Base-by-base conservation (phyloP, 2,888 invertebrate species). In the Patella pellucida region DNA sequence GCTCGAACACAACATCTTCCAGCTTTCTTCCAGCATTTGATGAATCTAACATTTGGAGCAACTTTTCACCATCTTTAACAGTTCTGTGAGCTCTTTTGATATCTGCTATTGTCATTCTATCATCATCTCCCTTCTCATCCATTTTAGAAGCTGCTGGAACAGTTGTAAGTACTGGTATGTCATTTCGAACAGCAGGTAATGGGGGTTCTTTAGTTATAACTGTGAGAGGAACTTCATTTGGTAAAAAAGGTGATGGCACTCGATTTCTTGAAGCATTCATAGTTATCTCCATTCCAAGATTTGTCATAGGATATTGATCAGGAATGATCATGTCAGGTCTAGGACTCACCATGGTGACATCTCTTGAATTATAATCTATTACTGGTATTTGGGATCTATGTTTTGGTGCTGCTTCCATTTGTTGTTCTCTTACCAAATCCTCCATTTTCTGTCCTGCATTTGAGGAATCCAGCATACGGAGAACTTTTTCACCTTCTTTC, bases 11-110 rank as follows among this genome's bases (percentile, higher is more conserved):
- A 12, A 62, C 62, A 62, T 62, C 62, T 62, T 62, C 62, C 11
- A 62, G 19, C 23, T 62, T 62, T 62, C 23, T 19, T 19, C 62
- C 62, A 62, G 62, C 62, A 14, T 62, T 62, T 62, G 62, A 62
- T 19, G 62, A 19, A 62, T 62, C 62, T 11, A 62, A 23, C 62
- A 23, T 23, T 3, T 62, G 19, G 11, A 62, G 23, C 19, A 19
- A 14, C 14, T 62, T 62, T 62, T 62, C 62, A 9, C 62, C 62
- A 12, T 62, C 62, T 23, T 62, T 62, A 9, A 62, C 62, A 62
- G 62, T 62, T 62, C 14, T 23, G 1, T 62, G 62, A 23, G 62
- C 62, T 62, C 62, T 19, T 62, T 62, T 62, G 19, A 62, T 62
- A 62, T 62, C 62, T 23, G 19, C 62, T 11, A 62, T 12, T 23